Conservation (phyloP, 2,113 vertebrate species). For the Prionailurus viverrinus region DNA sequence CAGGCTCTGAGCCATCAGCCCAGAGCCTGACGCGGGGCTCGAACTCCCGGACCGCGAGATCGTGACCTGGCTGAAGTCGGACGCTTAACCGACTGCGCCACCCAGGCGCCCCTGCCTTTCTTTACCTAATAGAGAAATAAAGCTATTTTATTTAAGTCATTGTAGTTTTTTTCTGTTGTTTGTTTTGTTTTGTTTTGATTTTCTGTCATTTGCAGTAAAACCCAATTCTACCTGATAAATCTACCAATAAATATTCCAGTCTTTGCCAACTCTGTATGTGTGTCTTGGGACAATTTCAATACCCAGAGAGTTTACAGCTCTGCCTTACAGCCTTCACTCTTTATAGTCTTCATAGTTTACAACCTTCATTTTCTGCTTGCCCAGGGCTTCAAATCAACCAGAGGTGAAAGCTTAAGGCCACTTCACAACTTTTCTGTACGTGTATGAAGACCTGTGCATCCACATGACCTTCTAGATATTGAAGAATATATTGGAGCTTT, state of each 20-base stretch:
- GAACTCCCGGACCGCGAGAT: no score
- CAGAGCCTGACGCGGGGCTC: no score
- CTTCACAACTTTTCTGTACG: neutral
- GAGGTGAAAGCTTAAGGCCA: neutral
- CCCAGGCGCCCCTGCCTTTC: no score
- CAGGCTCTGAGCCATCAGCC: no score
- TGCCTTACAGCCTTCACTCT: neutral
- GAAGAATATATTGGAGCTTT: neutral
- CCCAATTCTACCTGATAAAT: neutral
- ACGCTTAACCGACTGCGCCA: no score
- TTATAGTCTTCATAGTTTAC: neutral
- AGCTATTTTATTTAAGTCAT: neutral
- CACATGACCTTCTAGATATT: neutral
- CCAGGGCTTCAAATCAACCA: neutral
- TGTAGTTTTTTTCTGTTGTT: neutral
- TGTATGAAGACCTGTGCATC: neutral
- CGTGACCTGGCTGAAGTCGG: no score
- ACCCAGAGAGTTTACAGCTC: neutral
- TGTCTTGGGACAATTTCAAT: neutral
- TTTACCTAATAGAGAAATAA: neutral
- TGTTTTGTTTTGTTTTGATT: neutral
- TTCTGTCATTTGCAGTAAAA: neutral
- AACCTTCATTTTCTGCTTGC: neutral
- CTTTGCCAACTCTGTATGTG: neutral
- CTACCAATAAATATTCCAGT: neutral